Evolutionary conservation across 2,888 invertebrate genomes (phyloP), one percentile per base, ranked within the genome.

Genomic region (Tenthredo distinguenda): DNA sequence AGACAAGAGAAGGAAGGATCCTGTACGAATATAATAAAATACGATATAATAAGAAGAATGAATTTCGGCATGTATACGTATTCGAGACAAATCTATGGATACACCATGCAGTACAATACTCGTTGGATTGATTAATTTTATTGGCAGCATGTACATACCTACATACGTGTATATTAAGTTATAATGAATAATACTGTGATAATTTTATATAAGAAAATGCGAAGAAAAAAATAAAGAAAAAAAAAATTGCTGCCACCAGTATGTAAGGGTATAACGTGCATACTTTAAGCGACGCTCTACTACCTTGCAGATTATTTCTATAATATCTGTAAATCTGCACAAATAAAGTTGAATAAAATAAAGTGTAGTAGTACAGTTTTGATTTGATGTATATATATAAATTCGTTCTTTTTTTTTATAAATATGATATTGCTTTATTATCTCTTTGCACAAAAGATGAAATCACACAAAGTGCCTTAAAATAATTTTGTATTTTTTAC

Each of bases 371-470:
- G 34, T 18, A n/a, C 10, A 12, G 9, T 50, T 31, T 31, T 34
- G 15, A 6, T 77, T 77, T 31, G 50, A 21, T 77, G 18, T 47
- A 47, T 47, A 58, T 26, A 58, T 76, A 71, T 71, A 37, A 15
- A 34, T 6, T n/a, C 18, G 7, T 71, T n/a, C n/a, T 71, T 37
- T n/a, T 71, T 31, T 34, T 26, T 62, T 62, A 81, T 81, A 81
- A 62, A 81, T 62, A 40, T 81, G 58, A 81, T 81, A 81, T 81
- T 81, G 81, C 81, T 81, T 68, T 81, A 55, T 81, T 43, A 26
- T 62, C 37, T 26, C 62, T 37, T 62, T 37, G 65, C 58, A 55
- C 40, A 81, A 62, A 21, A 81, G 26, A 37, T 58, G 62, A 40
- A 58, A 62, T 77, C 31, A 50, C 47, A 77, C 77, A 77, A 55